Base-by-base conservation (phyloP, 2,888 invertebrate species). In the Terebella lapidaria region DNA sequence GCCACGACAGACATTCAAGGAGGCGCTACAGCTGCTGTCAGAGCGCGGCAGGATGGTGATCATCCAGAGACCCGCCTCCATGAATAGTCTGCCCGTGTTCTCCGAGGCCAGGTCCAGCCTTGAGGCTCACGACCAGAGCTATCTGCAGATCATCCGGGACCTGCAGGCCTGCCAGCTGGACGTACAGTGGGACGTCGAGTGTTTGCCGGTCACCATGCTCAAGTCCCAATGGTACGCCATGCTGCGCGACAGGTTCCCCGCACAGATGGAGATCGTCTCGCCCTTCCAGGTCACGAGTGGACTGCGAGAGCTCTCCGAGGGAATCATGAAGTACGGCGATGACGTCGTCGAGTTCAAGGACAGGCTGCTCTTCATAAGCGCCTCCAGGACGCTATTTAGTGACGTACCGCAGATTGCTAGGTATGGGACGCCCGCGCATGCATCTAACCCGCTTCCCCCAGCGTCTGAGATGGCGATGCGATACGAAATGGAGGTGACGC, bases 151-250 rank as follows among this genome's bases (percentile, higher is more conserved):
- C 45, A 72, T 78, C 46, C 70, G 72, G 57, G 73, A 74, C 45
- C 65, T 78, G 18, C 73, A 74, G 59, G 61, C 65, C 5, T 29
- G n/a, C n/a, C 22, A 47, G 26, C 69, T 74, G 35, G 75, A 77
- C 57, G 75, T 77, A 29, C 65, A 73, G 57, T 78, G 77, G 78
- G 73, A 78, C 52, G 66, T 78, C 20, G 77, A 77, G 56, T 69
- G 67, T 49, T 63, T 77, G 15, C 76, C 76, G 3, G 64, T 77
- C 3, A 55, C 70, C 5, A 74, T 78, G 66, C 65, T 71, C 22
- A 76, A 74, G 64, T 60, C 63, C 49, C 74, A 74, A 56, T 78
- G 77, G 78, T 70, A 73, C 60, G 69, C 73, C 1, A 72, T 77
- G 75, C 51, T 78, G 24, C 63, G 67, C 4, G 73, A 75, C 22